Conservation (phyloP, 2,113 vertebrate genomes). For the Corythornis vintsioides region DNA sequence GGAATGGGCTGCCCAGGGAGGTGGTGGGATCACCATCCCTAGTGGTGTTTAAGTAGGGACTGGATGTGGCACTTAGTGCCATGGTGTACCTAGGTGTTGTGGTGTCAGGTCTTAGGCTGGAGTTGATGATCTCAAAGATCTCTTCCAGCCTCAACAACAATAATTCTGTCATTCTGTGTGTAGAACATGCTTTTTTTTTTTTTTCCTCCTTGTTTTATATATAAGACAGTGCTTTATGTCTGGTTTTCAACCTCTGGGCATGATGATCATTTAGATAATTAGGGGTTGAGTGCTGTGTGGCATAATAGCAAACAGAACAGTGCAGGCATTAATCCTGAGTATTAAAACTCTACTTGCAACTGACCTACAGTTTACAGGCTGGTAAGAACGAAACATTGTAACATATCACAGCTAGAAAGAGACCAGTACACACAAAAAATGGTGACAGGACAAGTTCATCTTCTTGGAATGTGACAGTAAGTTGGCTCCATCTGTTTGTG, state of each 20-base stretch:
- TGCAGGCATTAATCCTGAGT: background rate
- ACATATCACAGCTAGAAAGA: background rate
- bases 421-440: background rate
- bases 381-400: background rate
- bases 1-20: no score
- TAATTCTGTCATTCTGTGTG: no score
- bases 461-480: background rate
- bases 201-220: background rate
- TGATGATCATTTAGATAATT: background rate
- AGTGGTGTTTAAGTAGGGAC: no score
- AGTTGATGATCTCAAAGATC: no score
- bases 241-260: background rate
- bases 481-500: background rate
- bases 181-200: no score
- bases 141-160: no score
- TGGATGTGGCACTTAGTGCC: no score
- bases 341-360: background rate
- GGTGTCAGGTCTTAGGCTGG: no score
- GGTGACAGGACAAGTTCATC: background rate
- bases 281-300: background rate
- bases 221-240: background rate
- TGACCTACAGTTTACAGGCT: background rate
- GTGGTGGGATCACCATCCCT: no score
- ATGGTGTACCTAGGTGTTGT: no score
- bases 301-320: accelerated